These are phyloP conservation scores for Struthio camelus DNA, from an alignment of 2,113 vertebrate genomes.

Conservation along the genomic window DNA sequence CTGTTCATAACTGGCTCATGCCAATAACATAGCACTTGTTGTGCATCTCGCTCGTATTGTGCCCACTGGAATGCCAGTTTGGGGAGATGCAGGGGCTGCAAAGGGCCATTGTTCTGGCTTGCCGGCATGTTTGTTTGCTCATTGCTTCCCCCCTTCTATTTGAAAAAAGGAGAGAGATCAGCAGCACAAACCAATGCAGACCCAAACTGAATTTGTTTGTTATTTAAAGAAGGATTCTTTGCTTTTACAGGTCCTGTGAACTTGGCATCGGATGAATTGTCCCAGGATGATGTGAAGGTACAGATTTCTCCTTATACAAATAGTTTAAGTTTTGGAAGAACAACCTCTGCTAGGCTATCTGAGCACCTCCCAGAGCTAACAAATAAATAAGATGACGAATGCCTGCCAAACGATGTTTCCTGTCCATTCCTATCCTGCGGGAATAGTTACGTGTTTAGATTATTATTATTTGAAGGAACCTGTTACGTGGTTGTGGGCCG, in stretches of 20 bases:
- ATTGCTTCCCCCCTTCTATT: neutral
- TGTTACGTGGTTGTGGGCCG: neutral
- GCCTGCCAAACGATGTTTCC: neutral
- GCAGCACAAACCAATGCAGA: neutral
- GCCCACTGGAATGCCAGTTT: neutral
- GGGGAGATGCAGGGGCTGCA: conserved; percentile 3
- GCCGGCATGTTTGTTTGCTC: neutral
- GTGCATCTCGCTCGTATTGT: neutral
- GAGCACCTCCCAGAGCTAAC: neutral
- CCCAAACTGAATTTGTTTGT: neutral
- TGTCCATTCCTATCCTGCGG: neutral
- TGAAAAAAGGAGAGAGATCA: neutral
- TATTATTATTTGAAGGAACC: neutral
- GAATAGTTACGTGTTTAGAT: neutral
- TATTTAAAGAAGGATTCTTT: conserved; percentile 15
- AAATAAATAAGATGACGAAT: neutral
- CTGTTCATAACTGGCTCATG: neutral
- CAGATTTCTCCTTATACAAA: conserved; percentile 5
- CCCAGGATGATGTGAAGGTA: conserved; percentile 59
- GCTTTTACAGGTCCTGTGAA: conserved; percentile 49
- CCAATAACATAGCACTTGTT: neutral
- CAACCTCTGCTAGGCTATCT: neutral
- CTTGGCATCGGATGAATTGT: neutral
- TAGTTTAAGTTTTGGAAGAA: neutral
- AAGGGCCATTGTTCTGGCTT: neutral